A percentile compares a stretch with the other conserved stretches of the same genome.
Conservation (phyloP, 1,140 invertebrate genomes). For the Oreohelix idahoensis region DNA sequence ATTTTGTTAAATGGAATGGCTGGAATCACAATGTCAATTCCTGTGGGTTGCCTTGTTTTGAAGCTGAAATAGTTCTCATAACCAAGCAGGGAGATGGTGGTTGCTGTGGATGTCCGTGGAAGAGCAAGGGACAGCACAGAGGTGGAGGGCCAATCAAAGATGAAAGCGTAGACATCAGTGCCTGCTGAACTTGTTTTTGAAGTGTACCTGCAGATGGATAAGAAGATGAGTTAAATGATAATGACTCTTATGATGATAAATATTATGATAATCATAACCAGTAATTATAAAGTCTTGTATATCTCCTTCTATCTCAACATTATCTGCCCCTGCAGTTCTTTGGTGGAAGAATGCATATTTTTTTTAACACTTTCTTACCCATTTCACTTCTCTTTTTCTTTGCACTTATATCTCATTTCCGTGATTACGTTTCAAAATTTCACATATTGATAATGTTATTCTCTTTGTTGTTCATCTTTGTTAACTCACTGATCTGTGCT, state of each 20-base stretch:
- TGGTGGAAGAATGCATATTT: no score
- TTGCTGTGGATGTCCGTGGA: constrained; percentile 46
- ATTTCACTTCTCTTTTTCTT: no score
- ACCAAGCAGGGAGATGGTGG: constrained; percentile 57
- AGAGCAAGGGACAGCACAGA: constrained; percentile 52
- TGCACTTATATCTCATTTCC: no score
- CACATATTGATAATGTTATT: no score
- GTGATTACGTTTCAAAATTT: no score
- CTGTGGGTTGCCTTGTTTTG: constrained; percentile 41
- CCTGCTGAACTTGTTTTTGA: constrained; percentile 46
- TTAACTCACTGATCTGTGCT: no score
- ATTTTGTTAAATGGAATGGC: constrained; percentile 51
- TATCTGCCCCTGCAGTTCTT: no score
- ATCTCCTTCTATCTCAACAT: no score
- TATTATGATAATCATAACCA: no score
- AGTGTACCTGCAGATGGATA: constrained; percentile 58
- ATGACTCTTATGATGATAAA: background rate
- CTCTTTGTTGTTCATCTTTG: no score
- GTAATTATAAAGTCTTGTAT: no score
- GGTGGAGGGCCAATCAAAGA: constrained; percentile 53
- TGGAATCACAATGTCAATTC: constrained; percentile 56
- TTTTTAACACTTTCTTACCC: no score
- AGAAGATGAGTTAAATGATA: background rate
- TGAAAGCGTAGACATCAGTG: constrained; percentile 50
- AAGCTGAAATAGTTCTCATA: constrained; percentile 49